phyloP scores from a whole-genome alignment of 2,888 invertebrate genomes.

The Ischnus inquisitorius region DNA sequence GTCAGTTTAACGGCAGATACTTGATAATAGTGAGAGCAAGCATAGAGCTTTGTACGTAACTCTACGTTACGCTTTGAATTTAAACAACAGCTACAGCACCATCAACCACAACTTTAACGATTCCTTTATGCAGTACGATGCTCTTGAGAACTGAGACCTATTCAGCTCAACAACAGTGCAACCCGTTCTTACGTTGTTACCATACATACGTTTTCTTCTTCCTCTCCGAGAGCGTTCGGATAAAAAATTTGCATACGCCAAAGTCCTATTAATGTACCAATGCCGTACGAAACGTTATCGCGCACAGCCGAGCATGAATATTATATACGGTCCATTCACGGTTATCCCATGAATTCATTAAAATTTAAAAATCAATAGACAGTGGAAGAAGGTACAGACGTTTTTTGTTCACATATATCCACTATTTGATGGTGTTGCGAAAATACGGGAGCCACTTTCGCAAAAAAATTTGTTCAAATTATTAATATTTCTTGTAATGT shows the following conservation, averaged over 20 bases:
- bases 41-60: neutral
- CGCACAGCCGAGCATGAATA: constrained; percentile 59
- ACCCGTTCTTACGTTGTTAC: constrained; percentile 5
- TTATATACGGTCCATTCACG: constrained; percentile 11
- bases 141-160: neutral
- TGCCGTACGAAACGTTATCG: constrained; percentile 48
- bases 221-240: neutral
- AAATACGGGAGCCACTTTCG: too few species aligned
- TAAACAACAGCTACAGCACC: neutral
- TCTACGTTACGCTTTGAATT: neutral
- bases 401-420: too few species aligned
- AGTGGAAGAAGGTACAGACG: too few species aligned
- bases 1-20: neutral
- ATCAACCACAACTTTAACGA: constrained; percentile 13
- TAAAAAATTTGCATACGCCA: constrained; percentile 49
- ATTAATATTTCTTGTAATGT: too few species aligned
- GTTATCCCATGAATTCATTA: neutral
- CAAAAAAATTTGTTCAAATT: too few species aligned
- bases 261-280: constrained; percentile 60
- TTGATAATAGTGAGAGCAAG: neutral
- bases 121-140: constrained; percentile 6
- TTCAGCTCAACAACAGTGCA: constrained; percentile 29
- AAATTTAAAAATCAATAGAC: neutral
- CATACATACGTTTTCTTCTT: neutral
- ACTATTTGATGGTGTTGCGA: too few species aligned